A percentile compares a stretch with the other conserved stretches of the same genome.
Evolutionary conservation across 2,888 invertebrate species (phyloP).

Genomic region (Nebria salina): DNA sequence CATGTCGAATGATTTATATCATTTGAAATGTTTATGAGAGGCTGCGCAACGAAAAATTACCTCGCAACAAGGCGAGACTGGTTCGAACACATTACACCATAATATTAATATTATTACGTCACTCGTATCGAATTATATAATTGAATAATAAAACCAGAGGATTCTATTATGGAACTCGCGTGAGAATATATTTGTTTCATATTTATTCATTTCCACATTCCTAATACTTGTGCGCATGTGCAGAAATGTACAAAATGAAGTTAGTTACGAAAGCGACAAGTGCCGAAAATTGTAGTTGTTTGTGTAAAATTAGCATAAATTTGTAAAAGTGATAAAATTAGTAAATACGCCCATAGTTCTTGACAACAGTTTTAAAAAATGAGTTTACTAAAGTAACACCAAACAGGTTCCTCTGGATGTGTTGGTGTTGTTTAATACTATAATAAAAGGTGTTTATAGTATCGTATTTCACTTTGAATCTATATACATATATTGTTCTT

Average conservation of each 20-base stretch:
- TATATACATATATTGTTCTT: no score
- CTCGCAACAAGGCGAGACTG: not conserved
- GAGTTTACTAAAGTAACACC: not conserved
- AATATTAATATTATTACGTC: not conserved
- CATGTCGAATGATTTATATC: not conserved
- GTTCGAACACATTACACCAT: not conserved
- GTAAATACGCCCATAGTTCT: no score
- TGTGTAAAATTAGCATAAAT: no score
- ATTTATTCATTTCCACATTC: no score
- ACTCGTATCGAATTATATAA: not conserved
- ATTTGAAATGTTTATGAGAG: not conserved
- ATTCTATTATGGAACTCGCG: not conserved
- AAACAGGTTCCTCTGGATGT: not conserved
- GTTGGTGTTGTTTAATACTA: conserved; percentile 1
- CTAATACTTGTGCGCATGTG: no score
- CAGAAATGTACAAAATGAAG: no score
- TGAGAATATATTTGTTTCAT: no score
- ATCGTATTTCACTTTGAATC: no score
- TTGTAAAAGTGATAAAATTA: no score
- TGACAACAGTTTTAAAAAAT: not conserved
- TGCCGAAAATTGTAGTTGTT: no score
- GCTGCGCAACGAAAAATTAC: not conserved
- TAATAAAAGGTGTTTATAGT: not conserved
- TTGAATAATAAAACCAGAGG: not conserved
- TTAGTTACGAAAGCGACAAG: no score